Conservation (phyloP, 2,888 invertebrate species). For the Philonicus albiceps region DNA sequence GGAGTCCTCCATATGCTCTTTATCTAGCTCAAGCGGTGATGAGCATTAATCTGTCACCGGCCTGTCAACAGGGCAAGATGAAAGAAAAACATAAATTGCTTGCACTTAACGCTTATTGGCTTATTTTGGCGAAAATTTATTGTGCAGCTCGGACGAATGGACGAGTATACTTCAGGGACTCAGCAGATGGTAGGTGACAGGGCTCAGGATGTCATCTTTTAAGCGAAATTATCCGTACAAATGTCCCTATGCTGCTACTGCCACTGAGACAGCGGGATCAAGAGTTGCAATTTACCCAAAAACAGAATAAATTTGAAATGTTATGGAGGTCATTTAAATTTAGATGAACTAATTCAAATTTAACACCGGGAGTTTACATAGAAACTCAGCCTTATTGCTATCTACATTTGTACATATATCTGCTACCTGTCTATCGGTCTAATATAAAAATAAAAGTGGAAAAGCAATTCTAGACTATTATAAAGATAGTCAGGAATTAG, state of each 20-base stretch:
- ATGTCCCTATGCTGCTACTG: background rate
- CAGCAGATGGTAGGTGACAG: background rate
- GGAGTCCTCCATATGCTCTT: constrained; percentile 5
- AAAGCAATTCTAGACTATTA: too few relatives aligned
- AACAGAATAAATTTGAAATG: background rate
- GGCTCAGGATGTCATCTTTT: background rate
- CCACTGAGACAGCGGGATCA: background rate
- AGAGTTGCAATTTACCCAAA: background rate
- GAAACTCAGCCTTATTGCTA: too few relatives aligned
- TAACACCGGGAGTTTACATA: too few relatives aligned
- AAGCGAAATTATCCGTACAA: background rate
- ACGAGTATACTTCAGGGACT: background rate
- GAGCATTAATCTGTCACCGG: constrained; percentile 21
- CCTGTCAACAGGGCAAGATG: constrained; percentile 8
- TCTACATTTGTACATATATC: too few relatives aligned
- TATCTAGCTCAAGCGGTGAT: constrained; percentile 20
- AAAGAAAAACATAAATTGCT: background rate
- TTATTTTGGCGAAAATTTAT: constrained; percentile 8
- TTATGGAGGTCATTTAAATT: background rate
- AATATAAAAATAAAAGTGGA: too few relatives aligned
- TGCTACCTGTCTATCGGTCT: too few relatives aligned
- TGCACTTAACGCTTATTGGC: constrained; percentile 1
- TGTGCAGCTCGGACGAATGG: background rate
- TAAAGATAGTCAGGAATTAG: too few relatives aligned
- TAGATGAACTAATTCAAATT: background rate